Base-by-base conservation (phyloP, 2,113 vertebrate genomes). In the Silurus asotus region DNA sequence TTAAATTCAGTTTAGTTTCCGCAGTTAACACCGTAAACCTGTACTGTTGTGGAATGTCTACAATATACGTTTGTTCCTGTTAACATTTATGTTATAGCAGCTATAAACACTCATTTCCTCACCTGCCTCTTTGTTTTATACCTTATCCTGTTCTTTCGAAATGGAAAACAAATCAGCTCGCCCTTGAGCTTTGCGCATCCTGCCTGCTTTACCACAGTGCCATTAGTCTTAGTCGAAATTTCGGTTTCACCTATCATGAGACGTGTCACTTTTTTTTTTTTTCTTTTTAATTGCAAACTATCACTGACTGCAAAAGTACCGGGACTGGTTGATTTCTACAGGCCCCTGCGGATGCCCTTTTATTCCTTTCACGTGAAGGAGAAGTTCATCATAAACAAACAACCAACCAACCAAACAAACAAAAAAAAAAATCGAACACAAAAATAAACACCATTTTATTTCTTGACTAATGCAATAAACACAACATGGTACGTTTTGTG, bases 261-360 rank as follows among this genome's bases (percentile, higher is more conserved):
- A 28, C n/a, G 5, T n/a, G 72, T 8, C 45, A 0, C 5, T 2
- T 49, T 28, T 58, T 37, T 61, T 28, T 62, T 48, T 11, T 48
- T 8, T 19, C 6, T 9, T 72, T 80, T 72, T 80, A 61, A 87
- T n/a, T 79, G 65, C 76, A 28, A 74, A 78, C 59, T 58, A 72
- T 87, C 76, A 56, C 72, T 80, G 56, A 75, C 79, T 80, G 55
- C 75, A 84, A 72, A 80, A 17, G 53, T 72, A 72, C 48, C n/a
- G 82, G 76, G 62, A 59, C 9, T 48, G 11, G 13, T 37, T 49
- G 23, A 72, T 82, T 67, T 64, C 61, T 76, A 79, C 53, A 25
- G 19, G 25, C 83, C 62, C 84, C 56, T 70, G 37, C 19, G 48
- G 80, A 65, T 77, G 45, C 23, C 48, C 53, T 28, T 75, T 79